These are phyloP conservation scores for Acestrorhynchus altus DNA, from an alignment of 2,797 vertebrate species.

Conservation along the genomic window DNA sequence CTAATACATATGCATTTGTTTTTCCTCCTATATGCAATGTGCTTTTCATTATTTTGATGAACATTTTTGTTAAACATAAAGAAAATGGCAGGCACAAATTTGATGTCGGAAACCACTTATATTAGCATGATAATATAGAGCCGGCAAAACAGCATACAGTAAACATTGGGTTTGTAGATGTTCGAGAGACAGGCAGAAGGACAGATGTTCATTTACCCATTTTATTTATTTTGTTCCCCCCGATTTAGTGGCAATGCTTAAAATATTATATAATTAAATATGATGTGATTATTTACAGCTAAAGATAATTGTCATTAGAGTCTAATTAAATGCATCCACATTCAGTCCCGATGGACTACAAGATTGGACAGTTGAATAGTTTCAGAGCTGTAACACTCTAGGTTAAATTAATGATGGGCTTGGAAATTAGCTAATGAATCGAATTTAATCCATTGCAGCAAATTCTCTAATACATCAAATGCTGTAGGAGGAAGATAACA, in stretches of 20 bases:
- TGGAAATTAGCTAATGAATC: conserved; percentile 10
- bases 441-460: conserved; percentile 2
- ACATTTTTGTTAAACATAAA: conserved; percentile 24
- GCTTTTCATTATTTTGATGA: conserved; percentile 10
- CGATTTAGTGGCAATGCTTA: neutral
- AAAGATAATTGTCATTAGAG: neutral
- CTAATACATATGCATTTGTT: conserved; percentile 16
- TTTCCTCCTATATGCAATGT: conserved; percentile 8
- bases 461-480: conserved; percentile 12
- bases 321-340: neutral
- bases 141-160: conserved; percentile 17
- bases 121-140: conserved; percentile 41
- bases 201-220: neutral
- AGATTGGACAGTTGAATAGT: neutral
- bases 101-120: conserved; percentile 10
- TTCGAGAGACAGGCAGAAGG: neutral
- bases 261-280: neutral
- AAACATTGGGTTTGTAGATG: neutral
- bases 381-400: neutral
- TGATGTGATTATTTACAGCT: neutral
- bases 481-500: neutral
- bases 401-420: conserved; percentile 1
- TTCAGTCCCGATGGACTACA: neutral
- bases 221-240: neutral
- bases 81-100: conserved; percentile 13